Base-by-base conservation (phyloP, 1,140 invertebrate species). In the Aphelenchoides avenae region DNA sequence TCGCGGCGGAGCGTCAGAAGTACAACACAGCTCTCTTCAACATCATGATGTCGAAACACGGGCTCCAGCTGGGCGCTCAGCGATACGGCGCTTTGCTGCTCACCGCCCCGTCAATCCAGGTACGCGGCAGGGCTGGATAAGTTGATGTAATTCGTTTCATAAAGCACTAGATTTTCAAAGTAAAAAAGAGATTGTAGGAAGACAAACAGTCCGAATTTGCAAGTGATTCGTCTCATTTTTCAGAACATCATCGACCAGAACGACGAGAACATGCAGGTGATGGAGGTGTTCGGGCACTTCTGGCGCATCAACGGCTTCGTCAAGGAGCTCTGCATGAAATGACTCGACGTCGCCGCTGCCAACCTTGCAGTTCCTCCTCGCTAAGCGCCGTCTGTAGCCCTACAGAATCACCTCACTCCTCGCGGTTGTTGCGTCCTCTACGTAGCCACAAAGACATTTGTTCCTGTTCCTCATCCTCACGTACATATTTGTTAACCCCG, bases 71-170 rank as follows among this genome's bases (percentile, higher is more conserved):
- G 26, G 74, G 68, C 1, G 58, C 63, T 20, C 74, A 75, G 37
- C 73, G 72, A 53, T 77, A 77, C 47, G 74, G 74, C 39, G 61
- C 52, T n/a, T 34, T 75, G 30, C 51, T 75, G 29, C 74, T 75
- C 68, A 75, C 77, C 73, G 56, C 71, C 22, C 60, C 70, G 9
- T 69, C 69, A n/a, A 75, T 73, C 36, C 71, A 73, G 70, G 72
- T 73, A 52, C 30, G 11, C 43, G 24, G 11, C 6, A 56, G 11
- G 18, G 48, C 15, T n/a, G 9, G 41, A 15, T 5, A 44, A 9
- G 22, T 47, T 30, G 18, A 37, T 30, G 4, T 39, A 33, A 29
- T n/a, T 22, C 18, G 7, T 13, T 30, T 59, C 5, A 18, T 47
- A 1, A 53, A 11, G 13, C 9, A 6, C 47, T 44, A 33, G 37